Percentiles rank a stretch among this genome's conserved stretches.
Evolutionary conservation across 2,797 vertebrate genomes (phyloP).

Genomic region (Spheniscus humboldti): DNA sequence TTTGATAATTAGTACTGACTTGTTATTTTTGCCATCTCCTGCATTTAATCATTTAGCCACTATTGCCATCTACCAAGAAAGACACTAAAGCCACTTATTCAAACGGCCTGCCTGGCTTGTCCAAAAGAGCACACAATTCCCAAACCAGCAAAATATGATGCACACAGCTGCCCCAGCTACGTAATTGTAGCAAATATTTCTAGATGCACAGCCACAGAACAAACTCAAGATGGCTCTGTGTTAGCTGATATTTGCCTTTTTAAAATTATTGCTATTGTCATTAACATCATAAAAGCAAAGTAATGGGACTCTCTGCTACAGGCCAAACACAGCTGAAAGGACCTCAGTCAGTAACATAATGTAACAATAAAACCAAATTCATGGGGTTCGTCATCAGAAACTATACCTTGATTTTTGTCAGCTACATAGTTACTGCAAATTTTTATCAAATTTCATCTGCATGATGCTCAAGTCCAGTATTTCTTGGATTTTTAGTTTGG

Average conservation of each 20-base stretch:
- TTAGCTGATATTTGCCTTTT: background rate
- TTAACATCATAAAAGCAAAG: background rate
- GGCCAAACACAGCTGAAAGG: background rate
- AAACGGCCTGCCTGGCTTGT: background rate
- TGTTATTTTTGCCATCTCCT: conserved; percentile 19
- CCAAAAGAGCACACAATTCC: background rate
- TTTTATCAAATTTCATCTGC: background rate
- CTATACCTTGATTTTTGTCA: background rate
- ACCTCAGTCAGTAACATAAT: background rate
- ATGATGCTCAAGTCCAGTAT: background rate
- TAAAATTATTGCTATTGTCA: background rate
- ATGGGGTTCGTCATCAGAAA: background rate
- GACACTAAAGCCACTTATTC: background rate
- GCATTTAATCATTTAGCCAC: background rate
- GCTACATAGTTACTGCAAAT: background rate
- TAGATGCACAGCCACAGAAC: background rate
- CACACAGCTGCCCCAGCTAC: background rate
- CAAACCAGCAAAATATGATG: background rate
- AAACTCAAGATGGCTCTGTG: background rate
- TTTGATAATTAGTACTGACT: background rate
- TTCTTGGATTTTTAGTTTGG: background rate
- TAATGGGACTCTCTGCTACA: background rate
- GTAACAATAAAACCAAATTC: background rate
- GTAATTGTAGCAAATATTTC: conserved; percentile 3
- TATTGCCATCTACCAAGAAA: background rate